Evolutionary conservation across 2,113 vertebrate genomes (phyloP).

Genomic region (Orcinus orca): DNA sequence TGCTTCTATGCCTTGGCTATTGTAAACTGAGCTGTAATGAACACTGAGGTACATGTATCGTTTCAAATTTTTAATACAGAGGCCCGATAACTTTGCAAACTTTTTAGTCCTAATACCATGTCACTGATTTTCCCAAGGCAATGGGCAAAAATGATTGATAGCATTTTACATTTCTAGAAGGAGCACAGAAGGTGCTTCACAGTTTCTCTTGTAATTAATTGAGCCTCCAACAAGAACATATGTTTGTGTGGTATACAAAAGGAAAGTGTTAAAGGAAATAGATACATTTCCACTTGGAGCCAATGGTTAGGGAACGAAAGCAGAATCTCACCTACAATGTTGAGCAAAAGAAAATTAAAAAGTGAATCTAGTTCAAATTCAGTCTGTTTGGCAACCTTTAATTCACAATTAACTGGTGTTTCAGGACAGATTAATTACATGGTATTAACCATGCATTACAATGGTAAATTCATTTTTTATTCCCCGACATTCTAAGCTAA

Average conservation of each 20-base stretch:
- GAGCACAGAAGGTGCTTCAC: background rate
- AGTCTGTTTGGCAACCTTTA: constrained; percentile 58
- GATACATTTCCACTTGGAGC: background rate
- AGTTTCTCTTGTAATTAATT: constrained; percentile 36
- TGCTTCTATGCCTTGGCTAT: background rate
- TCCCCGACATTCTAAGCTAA: constrained; percentile 24
- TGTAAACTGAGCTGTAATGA: background rate
- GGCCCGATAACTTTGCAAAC: background rate
- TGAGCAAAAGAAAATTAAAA: constrained; percentile 45
- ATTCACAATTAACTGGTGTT: constrained; percentile 57
- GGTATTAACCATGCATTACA: constrained; percentile 42
- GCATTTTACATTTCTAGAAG: background rate
- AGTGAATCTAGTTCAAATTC: constrained; percentile 31
- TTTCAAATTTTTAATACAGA: background rate
- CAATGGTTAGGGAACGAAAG: background rate
- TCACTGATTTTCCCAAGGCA: background rate
- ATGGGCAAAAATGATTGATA: background rate
- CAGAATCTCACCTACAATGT: background rate
- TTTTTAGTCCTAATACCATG: background rate
- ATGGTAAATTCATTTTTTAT: constrained; percentile 33
- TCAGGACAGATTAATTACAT: constrained; percentile 62
- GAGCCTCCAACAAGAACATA: background rate
- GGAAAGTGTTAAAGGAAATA: background rate
- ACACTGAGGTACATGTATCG: background rate
- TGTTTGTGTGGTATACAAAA: background rate